Percentiles rank a stretch among this genome's conserved stretches.
Evolutionary conservation across 2,888 invertebrate genomes (phyloP).

Genomic region (Leptodirus hochenwartii): DNA sequence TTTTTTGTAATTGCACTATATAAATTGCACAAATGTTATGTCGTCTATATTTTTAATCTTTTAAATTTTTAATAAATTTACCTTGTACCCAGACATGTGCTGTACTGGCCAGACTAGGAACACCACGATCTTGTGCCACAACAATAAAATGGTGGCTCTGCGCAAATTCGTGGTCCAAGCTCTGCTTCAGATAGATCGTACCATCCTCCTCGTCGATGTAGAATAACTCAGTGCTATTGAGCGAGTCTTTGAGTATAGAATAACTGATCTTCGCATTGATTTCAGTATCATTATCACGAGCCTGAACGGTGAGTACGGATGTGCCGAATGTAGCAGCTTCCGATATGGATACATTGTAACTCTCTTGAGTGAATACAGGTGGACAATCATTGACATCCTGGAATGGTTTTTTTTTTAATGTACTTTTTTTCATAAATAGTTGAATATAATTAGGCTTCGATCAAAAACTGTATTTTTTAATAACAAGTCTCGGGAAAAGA

Average conservation of each 20-base stretch:
- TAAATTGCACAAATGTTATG: no score
- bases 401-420: no score
- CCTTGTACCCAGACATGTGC: conserved; percentile 69
- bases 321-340: conserved; percentile 68
- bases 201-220: conserved; percentile 62
- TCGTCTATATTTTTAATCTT: no score
- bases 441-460: no score
- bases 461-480: no score
- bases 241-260: conserved; percentile 41
- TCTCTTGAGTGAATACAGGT: conserved; percentile 61
- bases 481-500: no score
- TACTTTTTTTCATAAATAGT: no score
- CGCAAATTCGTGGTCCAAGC: conserved; percentile 63
- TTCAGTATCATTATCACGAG: conserved; percentile 64
- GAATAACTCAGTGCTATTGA: conserved; percentile 48
- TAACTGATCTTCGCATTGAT: conserved; percentile 39
- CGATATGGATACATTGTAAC: conserved; percentile 62
- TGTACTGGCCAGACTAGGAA: conserved; percentile 62
- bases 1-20: no score
- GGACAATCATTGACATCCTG: conserved; percentile 85
- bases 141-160: conserved; percentile 60
- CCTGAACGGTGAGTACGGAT: conserved; percentile 47
- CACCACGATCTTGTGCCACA: conserved; percentile 65
- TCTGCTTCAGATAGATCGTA: conserved; percentile 53
- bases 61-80: conserved; percentile 23